Evolutionary conservation across 2,113 vertebrate genomes (phyloP), one percentile per base, ranked within the genome.

Genomic region (Raphicerus campestris): DNA sequence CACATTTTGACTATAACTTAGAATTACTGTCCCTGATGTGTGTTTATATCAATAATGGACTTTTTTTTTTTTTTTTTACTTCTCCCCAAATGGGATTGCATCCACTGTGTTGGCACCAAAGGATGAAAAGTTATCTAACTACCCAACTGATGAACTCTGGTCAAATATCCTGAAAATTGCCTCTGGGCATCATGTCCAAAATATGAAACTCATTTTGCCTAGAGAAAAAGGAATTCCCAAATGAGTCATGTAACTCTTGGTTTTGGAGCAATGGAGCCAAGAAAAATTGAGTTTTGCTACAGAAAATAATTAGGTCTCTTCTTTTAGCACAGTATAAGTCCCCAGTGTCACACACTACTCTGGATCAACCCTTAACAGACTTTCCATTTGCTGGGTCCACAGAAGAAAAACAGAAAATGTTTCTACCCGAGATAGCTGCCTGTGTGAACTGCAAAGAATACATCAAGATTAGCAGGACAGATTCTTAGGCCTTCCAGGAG

Each of bases 281-380:
- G 32, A 84, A 49, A 92, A 80, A 94, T 90, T 15, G 35, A 53
- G 22, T 93, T 90, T 87, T 78, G 42, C 58, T 77, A 30, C n/a
- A 66, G 28, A 87, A 95, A 51, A 42, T 90, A 77, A 96, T 60
- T 66, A 87, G 49, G 77, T 89, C 51, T 39, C 73, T 13, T 90
- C 61, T 51, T 39, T 80, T 15, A 32, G 58, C 39, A 39, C 13
- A 81, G 15, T 13, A 13, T 28, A 92, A 17, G 11, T 73, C 82
- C 63, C 86, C 45, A 35, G 56, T 7, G 49, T 19, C 58, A 55
- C 19, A 10, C 58, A 70, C 28, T 1, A 2, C 35, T 73, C 58
- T 42, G 17, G 56, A 8, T 51, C 75, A 70, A 39, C 24, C 39
- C 20, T 49, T 77, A 85, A 53, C 47, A 63, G 66, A 19, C 49